A percentile compares a stretch with the other conserved stretches of the same genome.
Conservation (phyloP, 2,113 vertebrate species). For the Leptobrachium leishanense region DNA sequence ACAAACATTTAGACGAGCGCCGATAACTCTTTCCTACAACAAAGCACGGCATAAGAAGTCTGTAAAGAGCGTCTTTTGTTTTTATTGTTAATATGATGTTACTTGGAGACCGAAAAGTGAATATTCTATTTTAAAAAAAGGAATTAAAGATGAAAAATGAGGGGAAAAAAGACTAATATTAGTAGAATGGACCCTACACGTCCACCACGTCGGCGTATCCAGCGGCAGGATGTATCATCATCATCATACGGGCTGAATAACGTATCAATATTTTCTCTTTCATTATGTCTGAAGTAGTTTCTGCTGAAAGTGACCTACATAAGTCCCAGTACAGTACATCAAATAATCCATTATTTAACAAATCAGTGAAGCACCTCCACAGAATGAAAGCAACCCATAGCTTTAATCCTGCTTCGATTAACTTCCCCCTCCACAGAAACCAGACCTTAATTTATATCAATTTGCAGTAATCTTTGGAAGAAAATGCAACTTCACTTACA, state of each 20-base stretch:
- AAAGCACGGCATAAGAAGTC: background rate
- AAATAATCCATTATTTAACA: slow-evolving; percentile 69
- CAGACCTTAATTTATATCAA: slow-evolving; percentile 87
- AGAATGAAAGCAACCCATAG: slow-evolving; percentile 68
- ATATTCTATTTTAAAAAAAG: slow-evolving; percentile 13
- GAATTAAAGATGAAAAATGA: slow-evolving; percentile 19
- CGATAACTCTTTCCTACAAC: background rate
- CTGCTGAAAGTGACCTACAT: slow-evolving; percentile 65
- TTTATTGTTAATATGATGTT: background rate
- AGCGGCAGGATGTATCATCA: slow-evolving; percentile 28
- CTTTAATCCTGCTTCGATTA: slow-evolving; percentile 77
- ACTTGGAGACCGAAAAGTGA: slow-evolving; percentile 4
- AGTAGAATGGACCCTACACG: too few relatives aligned
- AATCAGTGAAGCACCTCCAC: slow-evolving; percentile 68
- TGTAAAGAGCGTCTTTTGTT: slow-evolving; percentile 8
- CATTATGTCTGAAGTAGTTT: slow-evolving; percentile 55
- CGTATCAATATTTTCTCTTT: slow-evolving; percentile 40
- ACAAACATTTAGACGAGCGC: background rate
- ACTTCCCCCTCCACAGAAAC: slow-evolving; percentile 73
- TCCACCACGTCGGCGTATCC: too few relatives aligned
- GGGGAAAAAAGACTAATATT: too few relatives aligned
- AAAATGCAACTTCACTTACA: slow-evolving; percentile 67
- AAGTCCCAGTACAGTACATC: slow-evolving; percentile 60
- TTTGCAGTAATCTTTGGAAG: slow-evolving; percentile 71
- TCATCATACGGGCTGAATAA: slow-evolving; percentile 49